Evolutionary conservation across 1,140 invertebrate species (phyloP).

Genomic region (Bombus turneri): DNA sequence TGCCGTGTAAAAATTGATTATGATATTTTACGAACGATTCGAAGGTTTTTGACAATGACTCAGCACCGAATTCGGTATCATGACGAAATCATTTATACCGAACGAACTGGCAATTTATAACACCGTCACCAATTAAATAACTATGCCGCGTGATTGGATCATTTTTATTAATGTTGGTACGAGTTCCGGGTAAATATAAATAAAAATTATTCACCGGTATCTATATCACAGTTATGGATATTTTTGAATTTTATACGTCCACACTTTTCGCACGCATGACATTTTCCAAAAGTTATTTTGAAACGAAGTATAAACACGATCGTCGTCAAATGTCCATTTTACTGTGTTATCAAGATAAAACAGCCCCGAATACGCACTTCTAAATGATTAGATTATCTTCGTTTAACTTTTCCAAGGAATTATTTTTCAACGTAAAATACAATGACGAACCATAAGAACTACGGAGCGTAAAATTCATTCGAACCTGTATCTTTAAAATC

Average conservation of each 20-base stretch:
- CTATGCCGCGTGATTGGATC: not conserved
- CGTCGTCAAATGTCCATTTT: constrained; percentile 15
- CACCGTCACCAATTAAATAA: constrained; percentile 3
- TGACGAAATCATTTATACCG: constrained; percentile 33
- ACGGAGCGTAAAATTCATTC: not conserved
- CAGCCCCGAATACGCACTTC: not conserved
- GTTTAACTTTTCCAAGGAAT: not conserved
- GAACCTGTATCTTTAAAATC: not conserved
- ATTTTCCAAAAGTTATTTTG: not conserved
- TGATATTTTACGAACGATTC: not conserved
- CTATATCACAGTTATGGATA: not conserved
- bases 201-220: constrained; percentile 20
- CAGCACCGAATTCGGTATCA: constrained; percentile 38
- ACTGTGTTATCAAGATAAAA: constrained; percentile 17
- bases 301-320: not conserved
- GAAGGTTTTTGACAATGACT: constrained; percentile 45
- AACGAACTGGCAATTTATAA: constrained; percentile 17
- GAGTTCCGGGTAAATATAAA: not conserved
- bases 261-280: not conserved
- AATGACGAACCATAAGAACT: not conserved
- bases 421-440: not conserved
- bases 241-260: not conserved
- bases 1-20: not conserved
- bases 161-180: not conserved
- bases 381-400: constrained; percentile 33